Evolutionary conservation across 2,797 vertebrate species (phyloP).

Genomic region (Tadarida brasiliensis): DNA sequence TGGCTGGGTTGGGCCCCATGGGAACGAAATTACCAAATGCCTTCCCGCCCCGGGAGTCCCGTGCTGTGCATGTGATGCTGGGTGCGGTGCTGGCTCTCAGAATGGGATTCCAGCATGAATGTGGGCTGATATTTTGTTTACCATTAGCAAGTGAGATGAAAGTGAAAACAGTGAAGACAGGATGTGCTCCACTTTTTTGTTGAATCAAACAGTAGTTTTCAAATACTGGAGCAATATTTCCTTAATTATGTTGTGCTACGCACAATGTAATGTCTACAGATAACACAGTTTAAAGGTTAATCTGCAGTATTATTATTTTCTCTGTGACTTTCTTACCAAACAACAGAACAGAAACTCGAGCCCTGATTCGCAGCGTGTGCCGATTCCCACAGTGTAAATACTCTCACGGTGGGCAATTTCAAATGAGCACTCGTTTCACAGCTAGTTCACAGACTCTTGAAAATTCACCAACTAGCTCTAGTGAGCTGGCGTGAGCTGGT

Average conservation of each 20-base stretch:
- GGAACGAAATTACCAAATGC: not conserved
- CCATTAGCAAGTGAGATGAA: not conserved
- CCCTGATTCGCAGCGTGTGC: not conserved
- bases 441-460: not conserved
- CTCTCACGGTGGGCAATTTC: not conserved
- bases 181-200: not conserved
- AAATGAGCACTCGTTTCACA: not conserved
- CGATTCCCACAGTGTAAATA: not conserved
- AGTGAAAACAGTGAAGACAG: not conserved
- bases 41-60: not conserved
- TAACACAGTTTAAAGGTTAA: not conserved
- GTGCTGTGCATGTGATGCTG: not conserved
- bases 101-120: not conserved
- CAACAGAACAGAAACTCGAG: conserved; percentile 8
- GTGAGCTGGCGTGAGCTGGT: not conserved
- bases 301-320: not conserved
- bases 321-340: not conserved
- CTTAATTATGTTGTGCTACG: not conserved
- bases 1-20: not conserved
- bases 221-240: not conserved
- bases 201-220: not conserved
- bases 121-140: not conserved
- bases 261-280: not conserved
- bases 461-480: not conserved
- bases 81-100: not conserved